Percentiles rank a stretch among this genome's conserved stretches.
Conservation (phyloP, 1,140 invertebrate species). For the Gyrodactylus salaris region DNA sequence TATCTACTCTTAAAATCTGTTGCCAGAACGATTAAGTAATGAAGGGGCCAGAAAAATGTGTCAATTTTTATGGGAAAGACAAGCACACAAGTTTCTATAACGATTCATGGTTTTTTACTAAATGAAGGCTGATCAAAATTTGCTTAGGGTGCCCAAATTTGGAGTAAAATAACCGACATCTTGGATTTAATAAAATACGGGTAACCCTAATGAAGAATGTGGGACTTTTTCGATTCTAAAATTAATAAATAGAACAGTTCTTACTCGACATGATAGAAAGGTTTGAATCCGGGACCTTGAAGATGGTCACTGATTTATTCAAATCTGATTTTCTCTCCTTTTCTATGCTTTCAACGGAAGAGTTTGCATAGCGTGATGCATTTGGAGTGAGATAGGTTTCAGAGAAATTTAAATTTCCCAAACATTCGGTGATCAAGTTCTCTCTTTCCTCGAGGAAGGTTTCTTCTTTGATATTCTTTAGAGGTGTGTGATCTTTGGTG, state of each 20-base stretch:
- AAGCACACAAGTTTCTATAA: too few species aligned
- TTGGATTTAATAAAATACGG: too few species aligned
- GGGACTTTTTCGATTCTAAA: background rate
- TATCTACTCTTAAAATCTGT: too few species aligned
- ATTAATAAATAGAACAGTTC: background rate
- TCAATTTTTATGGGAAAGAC: too few species aligned
- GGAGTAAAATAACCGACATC: too few species aligned
- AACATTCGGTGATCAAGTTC: background rate
- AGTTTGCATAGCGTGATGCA: background rate
- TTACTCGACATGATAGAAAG: background rate
- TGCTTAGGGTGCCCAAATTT: too few species aligned
- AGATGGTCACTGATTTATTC: background rate
- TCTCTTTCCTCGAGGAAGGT: background rate
- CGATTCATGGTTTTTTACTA: too few species aligned
- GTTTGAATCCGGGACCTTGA: background rate
- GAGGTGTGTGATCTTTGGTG: background rate
- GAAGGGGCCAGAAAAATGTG: too few species aligned
- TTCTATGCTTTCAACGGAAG: background rate
- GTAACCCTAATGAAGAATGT: too few species aligned
- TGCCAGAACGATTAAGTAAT: too few species aligned
- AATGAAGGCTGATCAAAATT: too few species aligned
- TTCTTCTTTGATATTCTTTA: background rate
- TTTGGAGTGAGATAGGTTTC: background rate
- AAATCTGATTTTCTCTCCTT: background rate
- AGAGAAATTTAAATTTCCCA: background rate